Conservation (phyloP, 2,113 vertebrate species). For the Cavia aperea region DNA sequence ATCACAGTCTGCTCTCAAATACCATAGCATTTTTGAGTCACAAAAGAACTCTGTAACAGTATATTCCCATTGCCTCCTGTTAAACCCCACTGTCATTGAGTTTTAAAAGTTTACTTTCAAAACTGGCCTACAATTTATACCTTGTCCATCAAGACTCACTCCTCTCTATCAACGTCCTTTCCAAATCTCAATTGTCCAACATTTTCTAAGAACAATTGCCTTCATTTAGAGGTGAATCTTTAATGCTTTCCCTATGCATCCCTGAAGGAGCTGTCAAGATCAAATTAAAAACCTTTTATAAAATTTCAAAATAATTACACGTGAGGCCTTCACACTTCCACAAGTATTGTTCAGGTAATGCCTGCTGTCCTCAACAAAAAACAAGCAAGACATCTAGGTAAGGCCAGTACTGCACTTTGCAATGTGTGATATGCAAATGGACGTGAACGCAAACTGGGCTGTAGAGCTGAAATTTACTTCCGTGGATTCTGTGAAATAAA, state of each 20-base stretch:
- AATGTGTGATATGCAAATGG: background rate
- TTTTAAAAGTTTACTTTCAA: background rate
- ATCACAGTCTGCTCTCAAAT: background rate
- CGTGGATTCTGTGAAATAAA: slow-evolving; percentile 9
- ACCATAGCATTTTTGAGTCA: background rate
- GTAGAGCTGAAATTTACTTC: background rate
- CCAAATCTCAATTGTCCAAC: background rate
- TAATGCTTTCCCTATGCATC: background rate
- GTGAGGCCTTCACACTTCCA: background rate
- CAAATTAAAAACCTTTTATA: background rate
- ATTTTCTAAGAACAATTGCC: background rate
- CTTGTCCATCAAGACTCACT: background rate
- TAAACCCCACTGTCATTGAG: background rate
- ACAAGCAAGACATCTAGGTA: background rate
- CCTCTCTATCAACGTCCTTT: background rate
- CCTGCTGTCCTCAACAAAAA: background rate
- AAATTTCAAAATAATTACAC: slow-evolving; percentile 8
- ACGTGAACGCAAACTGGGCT: background rate
- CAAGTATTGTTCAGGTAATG: background rate
- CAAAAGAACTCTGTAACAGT: background rate
- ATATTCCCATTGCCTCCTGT: background rate
- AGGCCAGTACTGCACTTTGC: background rate
- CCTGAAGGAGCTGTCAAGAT: background rate
- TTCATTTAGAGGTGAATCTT: background rate
- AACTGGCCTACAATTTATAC: background rate